These are phyloP conservation scores for Platysternon megacephalum DNA, from an alignment of 2,113 vertebrate species.

Conservation along the genomic window DNA sequence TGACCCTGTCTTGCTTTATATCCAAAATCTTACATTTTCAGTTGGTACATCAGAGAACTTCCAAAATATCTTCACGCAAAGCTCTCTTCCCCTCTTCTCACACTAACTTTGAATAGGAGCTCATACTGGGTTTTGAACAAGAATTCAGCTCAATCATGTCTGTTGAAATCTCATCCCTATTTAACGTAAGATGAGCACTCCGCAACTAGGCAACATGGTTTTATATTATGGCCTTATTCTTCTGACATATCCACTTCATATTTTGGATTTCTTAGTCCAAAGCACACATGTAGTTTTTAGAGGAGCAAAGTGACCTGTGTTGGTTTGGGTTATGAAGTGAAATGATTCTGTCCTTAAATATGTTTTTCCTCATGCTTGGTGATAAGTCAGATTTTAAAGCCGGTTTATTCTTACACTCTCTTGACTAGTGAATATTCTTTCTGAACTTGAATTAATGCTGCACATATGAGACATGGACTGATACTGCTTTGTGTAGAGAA, in stretches of 20 bases:
- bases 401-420: background rate
- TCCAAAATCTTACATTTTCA: background rate
- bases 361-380: background rate
- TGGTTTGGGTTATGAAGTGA: background rate
- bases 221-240: background rate
- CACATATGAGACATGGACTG: background rate
- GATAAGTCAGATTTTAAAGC: background rate
- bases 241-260: background rate
- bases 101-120: background rate
- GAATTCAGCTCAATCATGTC: accelerated
- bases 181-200: background rate
- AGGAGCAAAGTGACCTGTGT: background rate
- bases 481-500: background rate
- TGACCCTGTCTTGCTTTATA: background rate
- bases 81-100: background rate
- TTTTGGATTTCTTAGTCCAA: background rate
- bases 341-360: background rate
- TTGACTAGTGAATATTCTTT: background rate
- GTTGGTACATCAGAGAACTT: background rate
- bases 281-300: background rate
- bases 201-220: background rate
- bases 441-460: background rate
- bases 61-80: background rate
- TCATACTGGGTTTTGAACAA: background rate
- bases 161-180: background rate